A percentile compares a stretch with the other conserved stretches of the same genome.
phyloP scores from a whole-genome alignment of 2,888 invertebrate genomes.

The Emesis castigata region DNA sequence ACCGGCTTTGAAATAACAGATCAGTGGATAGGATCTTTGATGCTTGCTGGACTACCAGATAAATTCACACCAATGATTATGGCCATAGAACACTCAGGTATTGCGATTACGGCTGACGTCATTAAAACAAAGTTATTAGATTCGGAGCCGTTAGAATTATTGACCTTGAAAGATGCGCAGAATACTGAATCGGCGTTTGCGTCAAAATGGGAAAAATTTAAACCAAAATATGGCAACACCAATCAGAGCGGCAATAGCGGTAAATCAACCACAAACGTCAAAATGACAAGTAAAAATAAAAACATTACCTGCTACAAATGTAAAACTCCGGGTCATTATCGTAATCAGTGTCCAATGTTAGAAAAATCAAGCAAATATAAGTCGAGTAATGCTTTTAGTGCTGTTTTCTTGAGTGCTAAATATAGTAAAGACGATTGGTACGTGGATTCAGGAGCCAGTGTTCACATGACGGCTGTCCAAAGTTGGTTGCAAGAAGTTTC shows the following conservation, averaged over 20 bases:
- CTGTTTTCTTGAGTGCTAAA: constrained; percentile 51
- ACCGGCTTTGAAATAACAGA: constrained; percentile 38
- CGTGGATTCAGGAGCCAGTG: constrained; percentile 51
- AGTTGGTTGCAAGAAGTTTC: constrained; percentile 32
- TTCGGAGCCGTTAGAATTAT: constrained; percentile 18
- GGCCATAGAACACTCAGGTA: constrained; percentile 38
- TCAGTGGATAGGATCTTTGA: constrained; percentile 21
- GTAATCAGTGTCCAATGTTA: constrained; percentile 4
- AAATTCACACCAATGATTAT: constrained; percentile 36
- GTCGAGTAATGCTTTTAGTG: constrained; percentile 20
- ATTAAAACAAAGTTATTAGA: constrained; percentile 33
- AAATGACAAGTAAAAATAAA: constrained; percentile 17
- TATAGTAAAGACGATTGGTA: constrained; percentile 55
- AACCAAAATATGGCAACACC: constrained; percentile 20
- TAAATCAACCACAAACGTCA: not conserved
- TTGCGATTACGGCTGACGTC: constrained; percentile 27
- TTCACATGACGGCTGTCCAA: constrained; percentile 26
- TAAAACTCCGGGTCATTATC: constrained; percentile 25
- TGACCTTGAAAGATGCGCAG: constrained; percentile 19
- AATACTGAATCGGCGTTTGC: constrained; percentile 38
- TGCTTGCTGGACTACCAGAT: constrained; percentile 38
- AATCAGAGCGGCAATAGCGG: constrained; percentile 10
- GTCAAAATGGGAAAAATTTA: constrained; percentile 24
- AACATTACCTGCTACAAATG: constrained; percentile 32
- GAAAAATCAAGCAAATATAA: not conserved